Evolutionary conservation across 1,140 invertebrate species (phyloP), one percentile per base, ranked within the genome.

Genomic region (Micrasema longulum): DNA sequence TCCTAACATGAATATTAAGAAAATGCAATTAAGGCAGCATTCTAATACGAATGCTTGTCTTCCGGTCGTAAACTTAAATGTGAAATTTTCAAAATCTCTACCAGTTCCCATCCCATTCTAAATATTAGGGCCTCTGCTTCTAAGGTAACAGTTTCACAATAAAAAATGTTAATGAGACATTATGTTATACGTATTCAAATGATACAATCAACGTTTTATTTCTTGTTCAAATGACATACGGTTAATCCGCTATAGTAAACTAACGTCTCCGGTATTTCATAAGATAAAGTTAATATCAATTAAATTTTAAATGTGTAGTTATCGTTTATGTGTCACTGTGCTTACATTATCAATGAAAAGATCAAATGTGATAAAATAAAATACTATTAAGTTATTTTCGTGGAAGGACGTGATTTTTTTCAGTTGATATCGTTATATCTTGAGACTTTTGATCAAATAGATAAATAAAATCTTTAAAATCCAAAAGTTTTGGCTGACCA

Each of bases 1-100:
- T 60, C 55, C n/a, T n/a, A n/a, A n/a, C n/a, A n/a, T n/a, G n/a
- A n/a, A 60, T 16, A 47, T 47, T 60, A 38, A 38, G 35, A 26
- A 35, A 41, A 16, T 22, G 55, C 18, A 60, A 60, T 60, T 60
- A 60, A 22, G 55, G 11, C 36, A 41, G 36, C 55, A 14, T 60
- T 2, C 35, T 16, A 60, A 22, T 22, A 60, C 16, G 12, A 43
- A 31, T 20, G 1, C 52, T 10, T 6, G 14, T 31, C 52, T 35
- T 31, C 14, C 52, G n/a, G 52, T n/a, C 22, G 35, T 55, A 55
- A 55, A 55, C 3, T 55, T 55, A 14, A 55, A 35, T 6, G n/a
- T 55, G 9, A 0, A 10, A n/a, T 22, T 9, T 47, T 47, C 43
- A 47, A 47, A 16, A 47, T 47, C n/a, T 47, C n/a, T 7, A 31